A percentile compares a stretch with the other conserved stretches of the same genome.
These are phyloP conservation scores for Drosophila mimetica DNA, from an alignment of 2,888 invertebrate species.

Conservation along the genomic window DNA sequence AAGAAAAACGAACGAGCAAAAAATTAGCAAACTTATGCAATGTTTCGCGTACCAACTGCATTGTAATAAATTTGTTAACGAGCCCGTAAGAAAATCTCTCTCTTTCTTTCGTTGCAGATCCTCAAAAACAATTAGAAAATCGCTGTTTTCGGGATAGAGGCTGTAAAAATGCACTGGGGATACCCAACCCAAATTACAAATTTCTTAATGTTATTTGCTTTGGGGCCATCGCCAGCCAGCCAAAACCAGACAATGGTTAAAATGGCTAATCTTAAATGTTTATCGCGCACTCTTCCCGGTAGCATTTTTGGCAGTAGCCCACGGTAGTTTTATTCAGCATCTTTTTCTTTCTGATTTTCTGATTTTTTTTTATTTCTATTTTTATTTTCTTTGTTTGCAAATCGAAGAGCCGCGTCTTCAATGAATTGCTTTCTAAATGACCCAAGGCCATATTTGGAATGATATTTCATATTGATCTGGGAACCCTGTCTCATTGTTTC, in stretches of 20 bases:
- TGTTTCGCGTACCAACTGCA: conserved; percentile 39
- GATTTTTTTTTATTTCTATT: conserved; percentile 23
- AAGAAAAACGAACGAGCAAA: conserved; percentile 41
- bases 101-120: conserved; percentile 1
- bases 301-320: conserved; percentile 75
- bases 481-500: conserved; percentile 58
- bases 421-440: conserved; percentile 81
- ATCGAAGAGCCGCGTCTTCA: conserved; percentile 36
- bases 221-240: conserved; percentile 57
- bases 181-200: conserved; percentile 49
- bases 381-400: conserved; percentile 26
- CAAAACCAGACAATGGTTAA: conserved; percentile 76
- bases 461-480: conserved; percentile 66
- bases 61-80: conserved; percentile 75
- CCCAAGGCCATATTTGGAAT: conserved; percentile 67
- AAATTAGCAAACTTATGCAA: conserved; percentile 79
- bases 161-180: conserved; percentile 8
- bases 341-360: conserved; percentile 2
- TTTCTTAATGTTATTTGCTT: conserved; percentile 34
- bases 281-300: conserved; percentile 75
- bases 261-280: conserved; percentile 68
- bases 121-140: conserved; percentile 61
- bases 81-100: conserved; percentile 40
- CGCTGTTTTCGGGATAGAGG: conserved; percentile 17
- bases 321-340: conserved; percentile 65